Evolutionary conservation across 2,888 invertebrate species (phyloP).

Genomic region (Yponomeuta malinellus): DNA sequence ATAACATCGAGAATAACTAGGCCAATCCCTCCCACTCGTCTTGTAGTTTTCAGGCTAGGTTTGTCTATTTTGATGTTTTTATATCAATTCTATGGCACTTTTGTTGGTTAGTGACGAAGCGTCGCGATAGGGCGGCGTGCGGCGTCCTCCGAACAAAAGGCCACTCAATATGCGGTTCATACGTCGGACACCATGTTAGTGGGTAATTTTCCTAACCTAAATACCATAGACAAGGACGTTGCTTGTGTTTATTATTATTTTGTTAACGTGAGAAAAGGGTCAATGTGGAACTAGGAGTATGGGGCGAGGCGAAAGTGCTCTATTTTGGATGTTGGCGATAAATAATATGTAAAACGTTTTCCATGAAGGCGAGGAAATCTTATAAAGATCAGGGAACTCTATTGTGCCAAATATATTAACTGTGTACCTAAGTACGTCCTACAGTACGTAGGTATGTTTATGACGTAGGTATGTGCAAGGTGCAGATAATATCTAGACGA

Average conservation of each 20-base stretch:
- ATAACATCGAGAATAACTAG: no score
- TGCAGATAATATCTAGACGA: no score
- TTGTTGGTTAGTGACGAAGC: background rate
- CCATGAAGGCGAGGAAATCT: no score
- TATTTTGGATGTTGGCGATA: background rate
- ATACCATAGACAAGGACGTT: conserved; percentile 61
- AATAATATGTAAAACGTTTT: background rate
- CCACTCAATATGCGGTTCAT: conserved; percentile 53
- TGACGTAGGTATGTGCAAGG: no score
- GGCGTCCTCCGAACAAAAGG: conserved; percentile 43
- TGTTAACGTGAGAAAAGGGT: conserved; percentile 7
- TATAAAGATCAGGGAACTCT: background rate
- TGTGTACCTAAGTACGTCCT: no score
- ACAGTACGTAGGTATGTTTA: no score
- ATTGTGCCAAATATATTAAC: background rate
- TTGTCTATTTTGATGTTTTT: background rate
- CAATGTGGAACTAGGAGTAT: background rate
- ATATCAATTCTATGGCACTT: background rate
- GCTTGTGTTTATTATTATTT: conserved; percentile 21
- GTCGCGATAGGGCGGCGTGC: background rate
- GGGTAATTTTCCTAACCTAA: conserved; percentile 63
- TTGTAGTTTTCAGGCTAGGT: background rate
- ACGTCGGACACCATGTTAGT: conserved; percentile 45
- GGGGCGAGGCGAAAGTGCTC: conserved; percentile 5
- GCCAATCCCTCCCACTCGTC: no score